Evolutionary conservation across 2,888 invertebrate species (phyloP), one percentile per base, ranked within the genome.

Genomic region (Troides oblongomaculatus): DNA sequence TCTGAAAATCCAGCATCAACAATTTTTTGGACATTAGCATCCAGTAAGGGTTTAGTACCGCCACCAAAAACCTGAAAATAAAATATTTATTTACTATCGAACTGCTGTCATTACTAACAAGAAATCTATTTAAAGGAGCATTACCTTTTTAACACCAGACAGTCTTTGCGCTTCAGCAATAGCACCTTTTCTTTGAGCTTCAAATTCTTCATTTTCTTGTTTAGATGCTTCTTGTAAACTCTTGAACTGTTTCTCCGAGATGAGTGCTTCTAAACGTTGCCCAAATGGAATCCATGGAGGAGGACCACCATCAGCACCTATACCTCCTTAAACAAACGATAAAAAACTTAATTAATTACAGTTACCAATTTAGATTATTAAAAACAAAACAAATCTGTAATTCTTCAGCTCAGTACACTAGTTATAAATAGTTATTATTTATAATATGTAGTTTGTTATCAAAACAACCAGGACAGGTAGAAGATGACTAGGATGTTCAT

Each of bases 211-310:
- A 85, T 97, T 95, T 74, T 96, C 96, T 68, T 96, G 94, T 81
- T 95, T 95, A 14, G 90, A 88, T 66, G 93, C 93, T 64, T 92
- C 93, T 71, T 92, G 92, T 39, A 96, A 84, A 71, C 96, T 95
- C 82, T 96, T 97, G 73, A 97, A 97, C 78, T 94, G 94, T 75
- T 94, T 94, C 72, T 95, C 95, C 58, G 93, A 89, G 39, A 94
- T 86, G 7, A 93, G 85, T 66, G 93, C 93, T 76, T 95, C 92
- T 68, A 97, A 93, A 79, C 94, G 95, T 79, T 96, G 95, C 0
- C 98, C 98, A 90, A 98, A 98, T 53, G 97, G 96, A 77, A 98
- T 97, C 97, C 98, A 98, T 57, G 96, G 95, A 59, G 97, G 98
- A 2, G 98, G 97, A 0, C 97, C 97, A 73, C 96, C 96, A 76